Evolutionary conservation across 2,113 vertebrate genomes (phyloP), one percentile per base, ranked within the genome.

Genomic region (Xenopus borealis): DNA sequence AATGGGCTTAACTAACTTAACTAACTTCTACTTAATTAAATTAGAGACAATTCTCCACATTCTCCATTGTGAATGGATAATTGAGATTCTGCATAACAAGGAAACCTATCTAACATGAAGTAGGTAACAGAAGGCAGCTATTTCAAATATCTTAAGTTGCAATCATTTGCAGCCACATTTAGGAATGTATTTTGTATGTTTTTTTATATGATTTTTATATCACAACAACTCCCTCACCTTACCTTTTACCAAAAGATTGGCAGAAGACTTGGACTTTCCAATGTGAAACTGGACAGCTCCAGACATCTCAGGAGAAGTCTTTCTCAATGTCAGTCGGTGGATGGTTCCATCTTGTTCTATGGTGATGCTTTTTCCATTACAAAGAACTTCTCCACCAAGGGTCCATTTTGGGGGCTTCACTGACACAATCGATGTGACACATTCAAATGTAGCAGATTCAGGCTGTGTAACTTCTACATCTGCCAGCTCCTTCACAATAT

Each of bases 201-300:
- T 27, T n/a, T 27, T 27, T 27, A 27, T 27, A 27, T 27, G 23
- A 3, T 27, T 27, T 27, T 27, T 27, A 27, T 3, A 27, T 2
- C 23, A 27, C 23, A 40, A 40, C 33, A 40, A 40, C 33, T 7
- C 6, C 33, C 7, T 1, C 33, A 2, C 0, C 2, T 85, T 83
- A 95, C 97, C 96, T 91, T 95, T 97, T 53, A 99, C 95, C 0
- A 91, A 91, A n/a, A 99, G 90, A 72, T 87, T 92, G 0, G 96
- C 94, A 0, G 85, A 82, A 70, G 95, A 96, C 84, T 96, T 98
- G n/a, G 96, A 94, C 83, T 99, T 99, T 73, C 97, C 97, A 0
- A 97, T 95, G 30, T 92, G 95, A 80, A 99, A 99, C 81, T 97
- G 96, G 66, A 99, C 80, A 0, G 87, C 79, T 46, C 96, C 97